Base-by-base conservation (phyloP, 2,113 vertebrate genomes). In the Pagrus major region DNA sequence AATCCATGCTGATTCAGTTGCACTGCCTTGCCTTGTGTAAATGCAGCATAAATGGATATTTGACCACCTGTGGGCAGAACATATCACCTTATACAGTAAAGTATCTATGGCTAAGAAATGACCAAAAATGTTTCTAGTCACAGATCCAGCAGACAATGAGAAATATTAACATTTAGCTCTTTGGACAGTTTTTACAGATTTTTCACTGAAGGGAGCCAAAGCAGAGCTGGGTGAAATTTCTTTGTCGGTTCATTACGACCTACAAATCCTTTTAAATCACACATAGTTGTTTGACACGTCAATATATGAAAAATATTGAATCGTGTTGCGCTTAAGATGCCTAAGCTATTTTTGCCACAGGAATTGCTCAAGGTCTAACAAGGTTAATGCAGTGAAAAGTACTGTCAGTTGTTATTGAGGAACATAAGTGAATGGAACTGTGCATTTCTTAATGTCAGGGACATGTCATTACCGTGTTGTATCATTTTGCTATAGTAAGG, bases 401-500 rank as follows among this genome's bases (percentile, higher is more conserved):
- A 29, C 14, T 37, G 8, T 11, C 21, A 37, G 46, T 21, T 52
- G 11, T 14, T 16, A 23, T 6, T 52, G 16, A 16, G 37, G 42
- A 47, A 47, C 46, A 21, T 8, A 9, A 39, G 6, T 23, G 21
- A 55, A 25, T n/a, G 39, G 8, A 78, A 35, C 27, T 54, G 6
- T 59, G 66, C 4, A 78, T 42, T 69, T 35, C 27, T 39, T 25
- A 21, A 46, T 66, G 31, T 60, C 51, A 60, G n/a, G 42, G 8
- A n/a, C 14, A 15, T 37, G 73, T 23, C 39, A 56, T 31, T 44
- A 58, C 12, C 23, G 35, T 16, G 21, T 55, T 21, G 14, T 37
- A 63, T 49, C 1, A 56, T 69, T 76, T 68, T 76, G 27, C 37
- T 37, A 46, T 12, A 46, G 31, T 49, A 47, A 14, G 23, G n/a